phyloP scores from a whole-genome alignment of 2,888 invertebrate genomes.

The Apoderus coryli region DNA sequence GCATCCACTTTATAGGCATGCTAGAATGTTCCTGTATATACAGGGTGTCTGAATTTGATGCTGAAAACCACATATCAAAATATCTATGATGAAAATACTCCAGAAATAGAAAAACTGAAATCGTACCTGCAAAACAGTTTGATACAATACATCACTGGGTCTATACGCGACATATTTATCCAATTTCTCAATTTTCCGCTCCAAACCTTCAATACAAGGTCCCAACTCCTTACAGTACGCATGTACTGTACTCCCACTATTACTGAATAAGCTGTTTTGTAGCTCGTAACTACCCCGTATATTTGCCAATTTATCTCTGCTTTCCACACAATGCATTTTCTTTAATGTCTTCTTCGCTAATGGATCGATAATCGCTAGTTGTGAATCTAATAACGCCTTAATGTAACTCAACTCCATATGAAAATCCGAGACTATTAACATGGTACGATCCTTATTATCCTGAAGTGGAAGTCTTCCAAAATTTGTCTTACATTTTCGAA shows the following conservation, averaged over 20 bases:
- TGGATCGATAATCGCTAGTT: constrained; percentile 66
- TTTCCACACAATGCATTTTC: constrained; percentile 51
- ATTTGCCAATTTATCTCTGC: constrained; percentile 44
- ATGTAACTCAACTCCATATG: constrained; percentile 37
- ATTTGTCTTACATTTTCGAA: too few species aligned
- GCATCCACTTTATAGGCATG: background rate
- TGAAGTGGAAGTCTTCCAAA: too few species aligned
- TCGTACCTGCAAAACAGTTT: constrained; percentile 39
- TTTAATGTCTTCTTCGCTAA: constrained; percentile 63
- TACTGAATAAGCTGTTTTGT: constrained; percentile 33
- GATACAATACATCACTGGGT: constrained; percentile 37
- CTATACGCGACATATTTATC: constrained; percentile 37
- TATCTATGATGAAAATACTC: constrained; percentile 1
- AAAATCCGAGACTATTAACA: constrained; percentile 22
- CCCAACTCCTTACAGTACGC: too few species aligned
- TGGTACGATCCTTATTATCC: too few species aligned
- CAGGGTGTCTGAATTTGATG: background rate
- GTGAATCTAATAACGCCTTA: constrained; percentile 42
- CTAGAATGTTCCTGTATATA: background rate
- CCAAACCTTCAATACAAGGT: constrained; percentile 28
- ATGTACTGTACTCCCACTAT: too few species aligned
- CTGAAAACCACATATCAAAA: background rate
- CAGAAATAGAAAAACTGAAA: constrained; percentile 2
- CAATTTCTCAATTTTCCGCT: constrained; percentile 27
- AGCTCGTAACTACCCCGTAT: constrained; percentile 43